Evolutionary conservation across 2,797 vertebrate genomes (phyloP), one percentile per base, ranked within the genome.

Genomic region (Knipowitschia caucasica): DNA sequence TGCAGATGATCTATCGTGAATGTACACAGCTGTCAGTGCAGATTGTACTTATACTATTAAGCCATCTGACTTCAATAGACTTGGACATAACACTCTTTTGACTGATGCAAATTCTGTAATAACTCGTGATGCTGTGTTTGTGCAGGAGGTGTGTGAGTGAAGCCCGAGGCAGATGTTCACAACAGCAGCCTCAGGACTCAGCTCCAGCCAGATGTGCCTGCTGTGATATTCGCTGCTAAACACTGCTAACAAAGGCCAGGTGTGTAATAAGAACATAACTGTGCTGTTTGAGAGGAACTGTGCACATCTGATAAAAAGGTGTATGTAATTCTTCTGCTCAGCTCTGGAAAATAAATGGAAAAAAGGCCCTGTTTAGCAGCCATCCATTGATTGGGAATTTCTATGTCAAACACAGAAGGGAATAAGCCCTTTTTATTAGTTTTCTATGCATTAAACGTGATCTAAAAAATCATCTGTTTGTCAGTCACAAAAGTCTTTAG

Each of bases 171-270:
- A 71, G 67, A 38, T 72, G 50, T 64, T 53, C 3, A 24, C 25
- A 62, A 51, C 40, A 57, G 53, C 68, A 60, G 58, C 43, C 45
- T 36, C 44, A 63, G 56, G 58, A 68, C 31, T 10, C 14, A 34
- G 15, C 33, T 23, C 29, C 70, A 44, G 42, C 66, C 65, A 72
- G 64, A 73, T 78, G 72, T 67, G 53, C 8, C 3, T 45, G 55
- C 50, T 29, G 1, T 0, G 33, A 53, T 67, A 67, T 45, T 27
- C 49, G 26, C 24, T 49, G 18, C 39, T 59, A 33, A 67, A 53
- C 2, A 15, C 25, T 38, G 21, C 27, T 44, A 33, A 56, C 7
- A 66, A 52, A 57, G 40, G 38, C 25, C 42, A 27, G 25, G 34
- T 68, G 34, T 50, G 24, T 50, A 52, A 18, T 36, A 17, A n/a